Evolutionary conservation across 2,797 vertebrate genomes (phyloP).

Genomic region (Aulostomus chinensis): DNA sequence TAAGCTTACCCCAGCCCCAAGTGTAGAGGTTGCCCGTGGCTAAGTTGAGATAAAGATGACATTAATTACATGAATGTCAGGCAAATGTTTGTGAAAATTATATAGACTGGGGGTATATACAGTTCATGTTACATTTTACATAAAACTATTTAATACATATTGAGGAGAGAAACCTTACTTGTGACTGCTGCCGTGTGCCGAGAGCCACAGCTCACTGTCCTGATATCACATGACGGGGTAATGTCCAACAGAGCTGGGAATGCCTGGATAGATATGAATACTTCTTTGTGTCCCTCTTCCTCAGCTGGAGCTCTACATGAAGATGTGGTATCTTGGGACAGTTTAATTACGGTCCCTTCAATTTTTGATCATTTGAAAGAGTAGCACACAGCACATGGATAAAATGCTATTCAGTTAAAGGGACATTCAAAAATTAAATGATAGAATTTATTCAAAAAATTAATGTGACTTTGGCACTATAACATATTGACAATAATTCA

Average conservation of each 20-base stretch:
- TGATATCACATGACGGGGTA: slow-evolving; percentile 75
- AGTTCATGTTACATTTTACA: too few relatives aligned
- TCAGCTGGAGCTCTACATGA: slow-evolving; percentile 21
- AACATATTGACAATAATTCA: too few relatives aligned
- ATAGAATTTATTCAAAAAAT: too few relatives aligned
- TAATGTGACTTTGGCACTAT: too few relatives aligned
- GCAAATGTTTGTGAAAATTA: too few relatives aligned
- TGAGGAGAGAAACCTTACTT: slow-evolving; percentile 73
- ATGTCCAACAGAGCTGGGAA: slow-evolving; percentile 92
- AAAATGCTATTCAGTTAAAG: too few relatives aligned
- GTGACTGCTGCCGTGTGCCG: slow-evolving; percentile 90
- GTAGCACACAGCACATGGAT: too few relatives aligned
- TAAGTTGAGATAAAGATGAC: slow-evolving; percentile 58
- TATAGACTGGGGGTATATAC: too few relatives aligned
- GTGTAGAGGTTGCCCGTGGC: slow-evolving; percentile 89
- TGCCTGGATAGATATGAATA: slow-evolving; percentile 90
- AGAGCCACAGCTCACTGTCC: slow-evolving; percentile 88
- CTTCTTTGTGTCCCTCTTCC: slow-evolving; percentile 25
- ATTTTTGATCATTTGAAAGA: background rate
- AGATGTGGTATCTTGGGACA: slow-evolving; percentile 9
- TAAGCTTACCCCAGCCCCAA: slow-evolving; percentile 94
- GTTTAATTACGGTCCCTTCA: background rate
- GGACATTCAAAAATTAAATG: too few relatives aligned
- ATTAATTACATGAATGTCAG: background rate
- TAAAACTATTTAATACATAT: too few relatives aligned